phyloP scores from a whole-genome alignment of 2,888 invertebrate species.

The Tortricodes alternella region DNA sequence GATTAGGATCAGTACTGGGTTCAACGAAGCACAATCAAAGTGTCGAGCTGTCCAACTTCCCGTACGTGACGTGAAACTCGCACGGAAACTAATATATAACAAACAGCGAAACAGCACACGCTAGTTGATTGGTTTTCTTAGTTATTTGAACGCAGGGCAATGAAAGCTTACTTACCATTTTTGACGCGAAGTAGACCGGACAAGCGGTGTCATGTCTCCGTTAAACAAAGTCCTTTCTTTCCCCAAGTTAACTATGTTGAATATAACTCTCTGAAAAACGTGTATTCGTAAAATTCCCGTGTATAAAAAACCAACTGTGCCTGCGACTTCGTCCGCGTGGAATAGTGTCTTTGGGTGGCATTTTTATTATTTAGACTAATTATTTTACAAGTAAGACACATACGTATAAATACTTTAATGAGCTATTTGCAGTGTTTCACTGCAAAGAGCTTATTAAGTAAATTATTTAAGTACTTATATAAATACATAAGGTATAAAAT shows the following conservation, averaged over 20 bases:
- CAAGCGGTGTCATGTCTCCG: constrained; percentile 95
- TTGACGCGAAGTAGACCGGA: constrained; percentile 94
- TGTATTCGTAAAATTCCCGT: not conserved
- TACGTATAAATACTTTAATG: no score
- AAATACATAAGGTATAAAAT: no score
- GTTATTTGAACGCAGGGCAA: not conserved
- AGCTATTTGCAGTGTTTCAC: no score
- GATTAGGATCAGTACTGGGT: constrained; percentile 33
- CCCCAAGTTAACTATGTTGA: constrained; percentile 98
- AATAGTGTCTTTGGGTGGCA: no score
- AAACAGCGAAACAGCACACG: constrained; percentile 3
- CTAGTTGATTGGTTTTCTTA: not conserved
- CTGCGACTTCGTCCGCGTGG: no score
- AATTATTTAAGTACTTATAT: no score
- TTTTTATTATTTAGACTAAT: no score
- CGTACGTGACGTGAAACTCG: constrained; percentile 14
- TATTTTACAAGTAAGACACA: no score
- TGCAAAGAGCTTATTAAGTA: no score
- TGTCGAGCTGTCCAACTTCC: constrained; percentile 24
- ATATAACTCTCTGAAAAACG: constrained; percentile 92
- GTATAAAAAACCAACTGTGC: no score
- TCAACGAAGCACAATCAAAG: constrained; percentile 32
- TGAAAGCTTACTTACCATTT: constrained; percentile 96
- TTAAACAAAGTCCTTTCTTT: constrained; percentile 95
- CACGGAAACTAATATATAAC: constrained; percentile 11